Percentiles rank a stretch among this genome's conserved stretches.
Conservation (phyloP, 2,797 vertebrate species). For the Leuciscus waleckii region DNA sequence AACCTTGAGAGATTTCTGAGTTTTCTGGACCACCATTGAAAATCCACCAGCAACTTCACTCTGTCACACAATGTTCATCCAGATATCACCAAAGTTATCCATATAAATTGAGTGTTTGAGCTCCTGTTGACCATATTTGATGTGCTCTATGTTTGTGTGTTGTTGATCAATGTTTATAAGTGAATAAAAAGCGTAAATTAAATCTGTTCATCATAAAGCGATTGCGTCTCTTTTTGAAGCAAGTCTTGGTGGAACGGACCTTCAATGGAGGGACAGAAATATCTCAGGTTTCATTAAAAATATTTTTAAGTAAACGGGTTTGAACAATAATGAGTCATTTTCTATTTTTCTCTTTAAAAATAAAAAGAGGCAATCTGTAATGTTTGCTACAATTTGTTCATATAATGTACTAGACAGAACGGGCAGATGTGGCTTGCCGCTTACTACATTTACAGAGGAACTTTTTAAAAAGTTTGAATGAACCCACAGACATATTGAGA, state of each 20-base stretch:
- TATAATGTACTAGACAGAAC: not conserved
- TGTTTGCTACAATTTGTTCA: not conserved
- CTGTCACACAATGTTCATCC: not conserved
- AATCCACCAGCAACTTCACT: not conserved
- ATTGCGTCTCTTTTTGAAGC: not conserved
- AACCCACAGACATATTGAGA: too few relatives aligned
- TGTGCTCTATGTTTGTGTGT: not conserved
- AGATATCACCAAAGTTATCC: not conserved
- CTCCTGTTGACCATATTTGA: not conserved
- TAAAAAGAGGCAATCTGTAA: not conserved
- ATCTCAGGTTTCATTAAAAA: not conserved
- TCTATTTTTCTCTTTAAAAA: not conserved
- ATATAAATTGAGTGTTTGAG: rapidly evolving
- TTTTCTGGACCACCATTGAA: not conserved
- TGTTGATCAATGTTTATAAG: not conserved
- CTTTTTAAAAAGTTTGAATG: too few relatives aligned
- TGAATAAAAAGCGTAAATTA: not conserved
- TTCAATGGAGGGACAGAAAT: not conserved
- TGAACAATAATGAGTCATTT: not conserved
- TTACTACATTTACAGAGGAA: too few relatives aligned
- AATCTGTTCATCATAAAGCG: not conserved
- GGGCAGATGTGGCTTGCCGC: not conserved
- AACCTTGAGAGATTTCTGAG: not conserved
- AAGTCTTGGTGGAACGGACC: not conserved
- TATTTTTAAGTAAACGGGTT: not conserved